Conservation (phyloP, 1,140 invertebrate genomes). For the Eurosta solidaginis region DNA sequence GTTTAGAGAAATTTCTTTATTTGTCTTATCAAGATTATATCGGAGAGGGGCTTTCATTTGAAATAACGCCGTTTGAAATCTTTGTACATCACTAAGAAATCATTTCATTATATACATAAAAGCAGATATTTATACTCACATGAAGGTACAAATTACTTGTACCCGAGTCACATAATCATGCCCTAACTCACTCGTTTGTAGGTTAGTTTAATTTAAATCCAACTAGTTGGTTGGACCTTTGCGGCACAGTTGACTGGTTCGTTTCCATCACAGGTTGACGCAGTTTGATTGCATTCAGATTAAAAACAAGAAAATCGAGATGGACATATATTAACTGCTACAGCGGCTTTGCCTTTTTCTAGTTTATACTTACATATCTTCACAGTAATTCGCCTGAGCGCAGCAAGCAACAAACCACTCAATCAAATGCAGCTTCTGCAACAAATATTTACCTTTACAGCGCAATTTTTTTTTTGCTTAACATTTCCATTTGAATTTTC, state of each 20-base stretch:
- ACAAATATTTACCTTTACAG: too few species aligned
- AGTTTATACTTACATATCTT: neutral
- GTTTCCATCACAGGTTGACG: neutral
- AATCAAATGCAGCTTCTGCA: conserved; percentile 19
- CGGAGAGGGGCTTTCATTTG: too few species aligned
- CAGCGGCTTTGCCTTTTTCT: neutral
- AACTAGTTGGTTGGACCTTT: neutral
- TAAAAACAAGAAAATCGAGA: neutral
- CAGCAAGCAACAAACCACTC: neutral
- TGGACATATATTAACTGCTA: neutral
- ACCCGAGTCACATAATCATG: too few species aligned
- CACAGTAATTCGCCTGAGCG: neutral
- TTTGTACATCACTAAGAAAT: too few species aligned
- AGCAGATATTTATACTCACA: too few species aligned
- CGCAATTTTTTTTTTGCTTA: neutral
- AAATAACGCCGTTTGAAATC: too few species aligned
- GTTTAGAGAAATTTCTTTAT: too few species aligned
- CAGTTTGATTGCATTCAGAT: conserved; percentile 19
- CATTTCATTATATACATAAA: too few species aligned
- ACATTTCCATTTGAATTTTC: neutral
- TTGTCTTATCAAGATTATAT: too few species aligned
- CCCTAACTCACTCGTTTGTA: neutral
- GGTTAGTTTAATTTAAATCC: conserved; percentile 4
- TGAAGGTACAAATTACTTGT: too few species aligned
- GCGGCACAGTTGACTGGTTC: neutral